Evolutionary conservation across 2,888 invertebrate genomes (phyloP), one percentile per base, ranked within the genome.

Genomic region (Morpho achilles): DNA sequence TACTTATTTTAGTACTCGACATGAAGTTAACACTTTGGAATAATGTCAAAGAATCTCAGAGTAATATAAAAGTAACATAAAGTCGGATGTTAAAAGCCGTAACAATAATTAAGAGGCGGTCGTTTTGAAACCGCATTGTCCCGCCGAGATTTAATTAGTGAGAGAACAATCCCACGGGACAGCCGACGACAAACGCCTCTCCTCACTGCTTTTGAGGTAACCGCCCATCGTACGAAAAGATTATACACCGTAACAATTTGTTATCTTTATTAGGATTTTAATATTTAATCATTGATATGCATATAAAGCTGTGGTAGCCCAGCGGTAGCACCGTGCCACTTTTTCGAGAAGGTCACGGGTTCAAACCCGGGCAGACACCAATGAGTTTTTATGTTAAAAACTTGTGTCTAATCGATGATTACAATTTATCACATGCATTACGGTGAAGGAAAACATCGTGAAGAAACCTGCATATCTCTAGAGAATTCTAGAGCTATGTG

Each of bases 61-160:
- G 60, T 62, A 54, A 62, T 10, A 52, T 52, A 56, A 60, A 64
- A 63, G 61, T 49, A 57, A 61, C 47, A 50, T 83, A 84, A 87
- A 89, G 87, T 85, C 87, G 86, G 85, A 87, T 87, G 89, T 87
- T 87, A 88, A 87, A 82, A 80, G 82, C 81, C 80, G 80, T 82
- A 82, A 84, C 86, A 85, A 88, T 88, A 88, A 88, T 88, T 87
- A 89, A 88, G 88, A 89, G 86, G 85, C 82, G 81, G 87, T 82
- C 87, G 85, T 82, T 84, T 81, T 80, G 82, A 79, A 84, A 86
- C 87, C 86, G 82, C 86, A 81, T 75, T 80, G 81, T 82, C 78
- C 80, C 78, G 80, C 78, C 80, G 81, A 83, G 87, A 89, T 89
- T 89, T 88, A 89, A 89, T 89, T 89, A 89, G 85, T 80, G 86